A percentile compares a stretch with the other conserved stretches of the same genome.
phyloP scores from a whole-genome alignment of 1,140 invertebrate species.

The Hypsibius dujardini region DNA sequence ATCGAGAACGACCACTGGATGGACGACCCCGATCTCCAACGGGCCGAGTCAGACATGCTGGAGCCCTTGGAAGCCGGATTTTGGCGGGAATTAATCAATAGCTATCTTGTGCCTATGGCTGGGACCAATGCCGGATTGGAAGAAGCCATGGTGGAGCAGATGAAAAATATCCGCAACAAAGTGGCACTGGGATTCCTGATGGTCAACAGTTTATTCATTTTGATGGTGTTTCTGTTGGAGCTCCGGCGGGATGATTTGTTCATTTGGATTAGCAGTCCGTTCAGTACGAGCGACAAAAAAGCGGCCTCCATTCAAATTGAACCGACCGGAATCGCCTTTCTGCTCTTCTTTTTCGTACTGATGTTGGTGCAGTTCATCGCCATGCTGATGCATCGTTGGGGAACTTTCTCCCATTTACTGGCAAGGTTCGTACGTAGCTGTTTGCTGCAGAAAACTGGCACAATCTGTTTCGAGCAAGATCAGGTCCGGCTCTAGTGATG shows the following conservation, averaged over 20 bases:
- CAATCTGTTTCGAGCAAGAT: no score
- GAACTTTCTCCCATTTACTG: neutral
- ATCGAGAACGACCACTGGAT: conserved; percentile 9
- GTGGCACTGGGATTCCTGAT: conserved; percentile 38
- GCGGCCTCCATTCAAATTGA: conserved; percentile 30
- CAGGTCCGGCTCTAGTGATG: no score
- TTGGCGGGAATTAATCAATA: conserved; percentile 30
- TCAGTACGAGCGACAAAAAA: conserved; percentile 12
- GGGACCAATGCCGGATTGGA: conserved; percentile 29
- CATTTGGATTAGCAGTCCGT: conserved; percentile 20
- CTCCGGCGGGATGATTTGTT: conserved; percentile 32
- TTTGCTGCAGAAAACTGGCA: no score
- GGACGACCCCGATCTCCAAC: neutral
- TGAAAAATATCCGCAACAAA: conserved; percentile 36
- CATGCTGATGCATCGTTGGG: conserved; percentile 35
- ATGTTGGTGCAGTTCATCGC: conserved; percentile 34
- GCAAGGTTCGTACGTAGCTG: no score
- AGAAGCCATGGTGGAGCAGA: conserved; percentile 28
- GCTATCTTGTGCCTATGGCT: conserved; percentile 29
- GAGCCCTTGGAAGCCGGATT: conserved; percentile 23
- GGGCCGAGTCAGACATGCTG: neutral
- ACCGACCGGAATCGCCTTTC: conserved; percentile 36
- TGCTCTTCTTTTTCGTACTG: conserved; percentile 35
- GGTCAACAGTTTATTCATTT: conserved; percentile 37
- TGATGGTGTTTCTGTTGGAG: conserved; percentile 36